A percentile compares a stretch with the other conserved stretches of the same genome.
Evolutionary conservation across 2,888 invertebrate species (phyloP).

Genomic region (Cabera pusaria): DNA sequence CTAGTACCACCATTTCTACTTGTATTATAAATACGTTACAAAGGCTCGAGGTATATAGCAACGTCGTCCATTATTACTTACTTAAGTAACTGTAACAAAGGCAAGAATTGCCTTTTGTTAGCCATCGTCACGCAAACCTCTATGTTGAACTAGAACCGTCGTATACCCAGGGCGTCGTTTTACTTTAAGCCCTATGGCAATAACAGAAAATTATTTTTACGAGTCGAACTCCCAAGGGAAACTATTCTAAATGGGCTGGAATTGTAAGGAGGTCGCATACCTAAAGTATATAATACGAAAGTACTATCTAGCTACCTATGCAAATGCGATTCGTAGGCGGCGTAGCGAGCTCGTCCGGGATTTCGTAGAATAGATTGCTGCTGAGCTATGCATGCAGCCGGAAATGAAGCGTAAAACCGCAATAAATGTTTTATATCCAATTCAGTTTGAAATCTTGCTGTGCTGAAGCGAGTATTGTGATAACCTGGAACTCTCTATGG

Average conservation of each 20-base stretch:
- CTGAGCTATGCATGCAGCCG: background rate
- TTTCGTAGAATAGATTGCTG: constrained; percentile 1
- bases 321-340: constrained; percentile 7
- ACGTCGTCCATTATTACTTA: constrained; percentile 12
- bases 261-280: constrained; percentile 15
- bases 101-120: constrained; percentile 26
- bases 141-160: constrained; percentile 6
- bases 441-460: too few relatives aligned
- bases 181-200: constrained; percentile 9
- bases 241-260: constrained; percentile 15
- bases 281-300: too few relatives aligned
- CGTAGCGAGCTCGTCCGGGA: background rate
- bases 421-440: too few relatives aligned
- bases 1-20: background rate
- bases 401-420: background rate
- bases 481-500: too few relatives aligned
- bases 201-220: constrained; percentile 21
- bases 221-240: constrained; percentile 11
- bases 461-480: too few relatives aligned
- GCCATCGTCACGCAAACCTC: constrained; percentile 25
- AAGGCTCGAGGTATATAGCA: constrained; percentile 19
- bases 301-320: constrained; percentile 3
- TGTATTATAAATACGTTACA: constrained; percentile 1
- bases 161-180: constrained; percentile 8
- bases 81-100: constrained; percentile 26